These are phyloP conservation scores for Brachionus plicatilis DNA, from an alignment of 1,140 invertebrate species.

Conservation along the genomic window DNA sequence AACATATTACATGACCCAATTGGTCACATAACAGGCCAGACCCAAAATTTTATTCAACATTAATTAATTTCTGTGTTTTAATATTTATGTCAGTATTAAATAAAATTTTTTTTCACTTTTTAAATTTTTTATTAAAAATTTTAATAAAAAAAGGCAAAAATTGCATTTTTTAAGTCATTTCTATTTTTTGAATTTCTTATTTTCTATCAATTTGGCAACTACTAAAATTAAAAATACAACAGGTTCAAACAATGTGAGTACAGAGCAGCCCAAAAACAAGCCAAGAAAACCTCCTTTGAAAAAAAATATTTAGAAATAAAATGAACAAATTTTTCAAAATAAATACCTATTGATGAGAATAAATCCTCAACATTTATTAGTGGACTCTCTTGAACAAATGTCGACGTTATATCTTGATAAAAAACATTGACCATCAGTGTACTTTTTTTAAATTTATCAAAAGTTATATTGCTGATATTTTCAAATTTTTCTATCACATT, in stretches of 20 bases:
- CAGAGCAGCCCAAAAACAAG: neutral
- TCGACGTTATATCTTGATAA: neutral
- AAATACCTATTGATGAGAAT: neutral
- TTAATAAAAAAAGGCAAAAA: neutral
- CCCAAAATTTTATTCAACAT: no score
- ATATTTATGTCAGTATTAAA: no score
- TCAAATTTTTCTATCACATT: neutral
- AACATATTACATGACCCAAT: no score
- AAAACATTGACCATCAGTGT: neutral
- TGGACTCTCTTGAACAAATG: neutral
- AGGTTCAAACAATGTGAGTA: neutral
- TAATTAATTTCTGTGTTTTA: no score
- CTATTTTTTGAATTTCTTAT: neutral
- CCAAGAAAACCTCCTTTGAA: neutral
- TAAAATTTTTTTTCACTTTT: no score
- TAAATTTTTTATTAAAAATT: neutral
- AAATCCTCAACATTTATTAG: neutral
- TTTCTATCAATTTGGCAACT: neutral
- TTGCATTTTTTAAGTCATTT: neutral
- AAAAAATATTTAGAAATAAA: neutral
- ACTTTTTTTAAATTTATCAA: slow-evolving; percentile 17
- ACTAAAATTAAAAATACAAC: neutral
- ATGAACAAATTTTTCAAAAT: neutral
- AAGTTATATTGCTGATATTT: neutral
- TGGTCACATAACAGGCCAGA: no score